Evolutionary conservation across 2,888 invertebrate genomes (phyloP), one percentile per base, ranked within the genome.

Genomic region (Thalpophila matura): DNA sequence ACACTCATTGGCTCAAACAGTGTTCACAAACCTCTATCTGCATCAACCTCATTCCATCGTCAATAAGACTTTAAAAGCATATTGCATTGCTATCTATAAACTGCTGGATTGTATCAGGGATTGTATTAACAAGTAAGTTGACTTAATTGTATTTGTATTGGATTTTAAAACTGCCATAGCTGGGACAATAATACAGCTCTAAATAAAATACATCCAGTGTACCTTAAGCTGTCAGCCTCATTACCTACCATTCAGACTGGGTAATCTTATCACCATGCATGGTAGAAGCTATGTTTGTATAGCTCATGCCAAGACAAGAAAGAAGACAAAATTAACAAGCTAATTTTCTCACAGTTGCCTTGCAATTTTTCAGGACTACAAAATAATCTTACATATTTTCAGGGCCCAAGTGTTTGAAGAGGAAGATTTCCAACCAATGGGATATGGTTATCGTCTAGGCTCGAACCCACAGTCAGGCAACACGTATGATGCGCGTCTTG

Each of bases 361-460:
- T n/a, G n/a, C n/a, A n/a, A n/a, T n/a, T n/a, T n/a, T n/a, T n/a
- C n/a, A n/a, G n/a, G n/a, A n/a, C n/a, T 20, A 26, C 7, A 3
- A 27, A 27, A 58, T 6, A n/a, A 6, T 24, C 1, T 14, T 3
- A 10, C 0, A 10, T 1, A 20, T 61, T 85, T 88, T 33, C 75
- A 97, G 97, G 82, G 98, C 98, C 22, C 96, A 97, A 88, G 98
- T 98, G 12, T 98, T 97, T 90, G 98, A 98, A 92, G 98, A 99
- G 91, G 99, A 99, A 94, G 99, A 99, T 88, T 99, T 99, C 88
- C 99, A 99, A 89, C 97, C 98, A 22, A 97, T 98, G 91, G 97
- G 97, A 43, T 99, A 99, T 86, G 98, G 98, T 40, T 98, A 99
- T 89, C 96, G 97, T 85, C 95, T 98, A 77, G 97, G 97, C 43